Evolutionary conservation across 2,797 vertebrate genomes (phyloP).

Genomic region (Acrossocheilus wenchowensis): DNA sequence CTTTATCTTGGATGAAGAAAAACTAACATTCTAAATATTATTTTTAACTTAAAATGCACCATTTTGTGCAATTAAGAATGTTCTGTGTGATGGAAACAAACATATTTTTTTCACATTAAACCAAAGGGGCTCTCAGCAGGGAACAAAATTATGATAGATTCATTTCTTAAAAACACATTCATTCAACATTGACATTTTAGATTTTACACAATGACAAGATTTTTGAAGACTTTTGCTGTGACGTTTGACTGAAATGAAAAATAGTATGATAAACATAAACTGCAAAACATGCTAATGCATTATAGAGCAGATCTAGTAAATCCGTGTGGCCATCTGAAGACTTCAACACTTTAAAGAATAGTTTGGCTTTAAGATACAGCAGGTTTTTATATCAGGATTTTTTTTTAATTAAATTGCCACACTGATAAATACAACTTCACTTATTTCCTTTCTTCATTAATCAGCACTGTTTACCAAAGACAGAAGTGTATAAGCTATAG

Average conservation of each 20-base stretch:
- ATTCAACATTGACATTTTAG: background rate
- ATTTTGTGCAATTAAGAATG: background rate
- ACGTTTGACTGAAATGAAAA: constrained; percentile 3
- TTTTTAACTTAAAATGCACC: background rate
- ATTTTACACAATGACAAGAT: background rate
- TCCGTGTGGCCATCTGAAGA: constrained; percentile 2
- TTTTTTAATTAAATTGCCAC: background rate
- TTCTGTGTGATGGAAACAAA: background rate
- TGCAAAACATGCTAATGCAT: background rate
- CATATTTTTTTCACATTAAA: background rate
- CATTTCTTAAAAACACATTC: constrained; percentile 13
- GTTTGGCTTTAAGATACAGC: constrained; percentile 7
- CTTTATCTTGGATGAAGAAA: background rate
- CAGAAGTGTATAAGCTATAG: constrained; percentile 1
- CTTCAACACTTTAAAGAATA: background rate
- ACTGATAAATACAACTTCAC: constrained; percentile 15
- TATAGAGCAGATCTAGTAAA: background rate
- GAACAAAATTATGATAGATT: background rate
- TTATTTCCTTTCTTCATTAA: background rate
- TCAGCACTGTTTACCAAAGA: constrained; percentile 18
- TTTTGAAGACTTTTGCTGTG: background rate
- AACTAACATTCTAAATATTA: constrained; percentile 13
- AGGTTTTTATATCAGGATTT: background rate
- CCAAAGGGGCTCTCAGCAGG: too few species aligned
- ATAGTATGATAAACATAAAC: constrained; percentile 1